Base-by-base conservation (phyloP, 2,888 invertebrate genomes). In the Drosophila crucigera region DNA sequence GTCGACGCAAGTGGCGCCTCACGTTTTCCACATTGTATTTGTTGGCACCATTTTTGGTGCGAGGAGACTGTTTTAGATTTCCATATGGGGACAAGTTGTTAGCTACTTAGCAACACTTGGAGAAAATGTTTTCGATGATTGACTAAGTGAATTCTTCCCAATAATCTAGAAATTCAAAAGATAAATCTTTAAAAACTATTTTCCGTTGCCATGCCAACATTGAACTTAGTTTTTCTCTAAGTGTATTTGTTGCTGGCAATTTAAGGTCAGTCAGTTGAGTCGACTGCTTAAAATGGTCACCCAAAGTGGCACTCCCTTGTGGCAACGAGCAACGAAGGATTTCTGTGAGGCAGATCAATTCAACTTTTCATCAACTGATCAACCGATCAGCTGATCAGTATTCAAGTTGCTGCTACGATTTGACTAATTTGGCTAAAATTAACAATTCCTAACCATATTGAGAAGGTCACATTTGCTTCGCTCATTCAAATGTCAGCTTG, bases 381-480 rank as follows among this genome's bases (percentile, higher is more conserved):
- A 39, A n/a, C 65, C 53, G 53, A 47, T 56, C 62, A 52, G 63
- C 60, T 67, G 56, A 70, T 68, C 30, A 50, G 64, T 68, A 78
- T 72, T 68, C 59, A 35, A 63, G 63, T 67, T 82, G 65, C 63
- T 62, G 14, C 14, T 35, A 56, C 50, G 30, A 49, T 63, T 83
- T 85, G 77, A 81, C 84, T 80, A 84, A 89, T 77, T 90, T 86
- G 80, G 83, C 84, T 80, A 80, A 83, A 84, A 83, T 89, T 68
- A 76, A 75, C 80, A 74, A 84, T 76, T 82, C 64, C 76, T 84
- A 78, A 77, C 88, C 88, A 89, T 90, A 90, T 88, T 65, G 84
- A 89, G 90, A 90, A 90, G 87, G 90, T 80, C 87, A 82, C 87
- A 82, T 89, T 81, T 86, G 87, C 62, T 81, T 72, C 62, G 83